Conservation (phyloP, 92 coral and sea anemone genomes). For the Diadumene lineata region DNA sequence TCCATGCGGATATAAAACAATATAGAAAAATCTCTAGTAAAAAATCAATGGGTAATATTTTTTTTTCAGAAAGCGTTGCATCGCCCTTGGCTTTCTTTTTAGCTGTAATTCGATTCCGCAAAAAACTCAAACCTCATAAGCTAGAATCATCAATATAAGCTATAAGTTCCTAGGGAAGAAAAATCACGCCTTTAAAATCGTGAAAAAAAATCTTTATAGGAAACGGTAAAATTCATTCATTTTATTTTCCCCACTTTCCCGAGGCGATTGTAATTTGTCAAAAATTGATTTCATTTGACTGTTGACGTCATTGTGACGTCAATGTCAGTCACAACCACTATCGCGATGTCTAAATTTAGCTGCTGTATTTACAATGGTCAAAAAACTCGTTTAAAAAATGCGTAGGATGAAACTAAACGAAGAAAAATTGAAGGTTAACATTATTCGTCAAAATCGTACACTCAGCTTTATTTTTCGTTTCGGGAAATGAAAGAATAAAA, state of each 20-base stretch:
- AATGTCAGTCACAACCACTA: constrained; percentile 16
- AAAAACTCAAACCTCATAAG: too few relatives aligned
- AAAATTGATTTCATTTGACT: constrained; percentile 22
- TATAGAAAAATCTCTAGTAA: too few relatives aligned
- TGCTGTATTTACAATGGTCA: background rate
- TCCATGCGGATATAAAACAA: too few relatives aligned
- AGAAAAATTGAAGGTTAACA: background rate
- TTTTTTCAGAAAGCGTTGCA: too few relatives aligned
- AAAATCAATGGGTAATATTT: too few relatives aligned
- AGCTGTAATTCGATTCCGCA: too few relatives aligned
- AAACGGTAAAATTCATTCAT: background rate
- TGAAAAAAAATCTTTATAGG: background rate
- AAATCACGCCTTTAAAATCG: background rate
- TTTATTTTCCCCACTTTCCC: background rate
- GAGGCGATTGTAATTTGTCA: constrained; percentile 2
- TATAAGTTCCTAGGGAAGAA: too few relatives aligned
- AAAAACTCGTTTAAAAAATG: constrained; percentile 17
- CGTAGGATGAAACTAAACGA: background rate
- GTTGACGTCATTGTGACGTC: constrained; percentile 56
- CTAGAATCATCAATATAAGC: too few relatives aligned
- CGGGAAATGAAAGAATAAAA: too few relatives aligned
- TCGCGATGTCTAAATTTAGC: background rate
- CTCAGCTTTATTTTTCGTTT: background rate
- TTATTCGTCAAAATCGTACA: background rate
- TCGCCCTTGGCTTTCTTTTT: too few relatives aligned